Evolutionary conservation across 1,140 invertebrate species (phyloP), one percentile per base, ranked within the genome.

Genomic region (Caenorhabditis tropicalis): DNA sequence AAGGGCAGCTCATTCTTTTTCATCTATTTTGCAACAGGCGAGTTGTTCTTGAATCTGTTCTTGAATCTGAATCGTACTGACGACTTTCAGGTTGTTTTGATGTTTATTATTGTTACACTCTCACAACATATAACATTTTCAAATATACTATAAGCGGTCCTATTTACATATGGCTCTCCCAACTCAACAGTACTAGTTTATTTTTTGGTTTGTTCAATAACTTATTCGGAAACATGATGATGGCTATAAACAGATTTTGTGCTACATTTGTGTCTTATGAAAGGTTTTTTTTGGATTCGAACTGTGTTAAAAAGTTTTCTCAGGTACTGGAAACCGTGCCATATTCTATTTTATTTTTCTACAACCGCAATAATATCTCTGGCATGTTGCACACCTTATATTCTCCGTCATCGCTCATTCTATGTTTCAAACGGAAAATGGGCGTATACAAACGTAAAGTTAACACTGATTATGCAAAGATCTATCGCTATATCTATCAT

Each of bases 81-180:
- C 12, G 12, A 6, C 12, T 65, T 74, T 46, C 36, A 74, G 65
- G 65, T 46, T 74, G 65, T n/a, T 43, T 74, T 46, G 65, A 74
- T n/a, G n/a, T 74, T n/a, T 74, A 74, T n/a, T 74, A 74, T 15
- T 74, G 65, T 24, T 74, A 74, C 36, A 74, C 65, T 16, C 36
- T 74, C 4, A 74, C 65, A 29, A 74, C 65, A 15, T 74, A 74
- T 19, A 74, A 74, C 36, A 74, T 74, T 12, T 74, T 74, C 36
- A 74, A 74, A 24, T 24, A 74, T 21, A 74, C 65, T 43, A 74
- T 74, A 3, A 74, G 65, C 24, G 65, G 65, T 21, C 65, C 65
- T 7, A 74, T 74, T 7, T 74, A 74, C 43, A 15, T 74, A 5
- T 74, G 65, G 65, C 33, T 74, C 15, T 74, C 65, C 7, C 65